A percentile compares a stretch with the other conserved stretches of the same genome.
Conservation (phyloP, 2,113 vertebrate species). For the Numenius arquata region DNA sequence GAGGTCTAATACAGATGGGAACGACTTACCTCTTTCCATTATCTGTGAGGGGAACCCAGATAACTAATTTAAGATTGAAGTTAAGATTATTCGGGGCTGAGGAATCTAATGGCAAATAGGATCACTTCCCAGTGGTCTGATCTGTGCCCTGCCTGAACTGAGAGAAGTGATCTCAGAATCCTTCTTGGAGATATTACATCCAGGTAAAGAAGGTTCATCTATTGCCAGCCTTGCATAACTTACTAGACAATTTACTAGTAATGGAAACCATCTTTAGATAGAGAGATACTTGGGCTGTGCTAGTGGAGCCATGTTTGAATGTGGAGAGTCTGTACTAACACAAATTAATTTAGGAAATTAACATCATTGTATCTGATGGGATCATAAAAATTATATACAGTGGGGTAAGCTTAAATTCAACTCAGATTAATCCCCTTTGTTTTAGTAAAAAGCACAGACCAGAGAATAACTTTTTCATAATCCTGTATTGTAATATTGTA, state of each 20-base stretch:
- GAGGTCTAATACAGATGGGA: not conserved
- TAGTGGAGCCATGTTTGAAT: not conserved
- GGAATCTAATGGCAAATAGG: not conserved
- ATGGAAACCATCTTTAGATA: not conserved
- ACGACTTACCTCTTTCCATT: not conserved
- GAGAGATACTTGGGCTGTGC: not conserved
- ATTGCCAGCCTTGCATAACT: not conserved
- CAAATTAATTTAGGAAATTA: not conserved
- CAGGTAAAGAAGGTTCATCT: not conserved
- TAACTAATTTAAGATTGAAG: not conserved
- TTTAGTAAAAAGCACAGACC: not conserved
- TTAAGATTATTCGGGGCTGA: not conserved
- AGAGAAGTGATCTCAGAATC: not conserved
- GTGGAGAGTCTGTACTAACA: not conserved
- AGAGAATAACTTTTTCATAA: not conserved
- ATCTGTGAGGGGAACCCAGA: not conserved
- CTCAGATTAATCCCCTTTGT: not conserved
- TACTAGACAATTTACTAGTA: not conserved
- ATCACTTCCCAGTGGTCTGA: not conserved
- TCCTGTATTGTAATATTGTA: not conserved
- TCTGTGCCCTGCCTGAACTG: not conserved
- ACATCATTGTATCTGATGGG: not conserved
- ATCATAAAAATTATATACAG: not conserved
- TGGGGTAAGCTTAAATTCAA: not conserved
- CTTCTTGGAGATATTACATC: not conserved